Evolutionary conservation across 2,888 invertebrate species (phyloP), one percentile per base, ranked within the genome.

Genomic region (Drosophila subsilvestris): DNA sequence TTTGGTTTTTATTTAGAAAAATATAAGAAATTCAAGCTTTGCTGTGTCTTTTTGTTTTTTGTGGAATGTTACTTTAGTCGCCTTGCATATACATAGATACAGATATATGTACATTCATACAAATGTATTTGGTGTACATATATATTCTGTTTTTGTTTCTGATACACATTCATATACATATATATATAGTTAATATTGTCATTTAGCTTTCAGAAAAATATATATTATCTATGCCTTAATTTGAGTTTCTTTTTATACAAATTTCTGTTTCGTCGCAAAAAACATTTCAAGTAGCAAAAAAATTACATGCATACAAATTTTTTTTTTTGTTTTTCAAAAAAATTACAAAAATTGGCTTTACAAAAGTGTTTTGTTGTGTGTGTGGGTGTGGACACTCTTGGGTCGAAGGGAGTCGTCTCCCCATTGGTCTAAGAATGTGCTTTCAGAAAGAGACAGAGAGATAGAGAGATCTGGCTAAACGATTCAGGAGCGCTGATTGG

Each of bases 201-300:
- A 81, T 89, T 84, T 85, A 87, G 82, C 85, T 74, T 86, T 89
- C 80, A 78, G 76, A 87, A 88, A 86, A 87, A 86, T 88, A 85
- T 88, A 85, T 63, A 68, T 37, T 49, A 32, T 69, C 80, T 75
- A 79, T 79, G 76, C 72, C 53, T 75, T 81, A 65, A 66, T 59
- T 61, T 61, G 55, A 47, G 55, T 51, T 47, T 60, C 27, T 18
- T 54, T 63, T 61, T 61, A 27, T 63, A 50, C 43, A 59, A 37
- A 14, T 59, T 50, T 48, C 22, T 18, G 18, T 29, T 50, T 56
- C 56, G 12, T 42, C 56, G 47, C 45, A 37, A 37, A 37, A 37
- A 37, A 37, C 37, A 37, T 56, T 75, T 44, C 49, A 42, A 56
- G 47, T 63, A 51, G 42, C 25, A 29, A 45, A 17, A 58, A 55